Conservation (phyloP, 2,888 invertebrate genomes). For the Poecilus cupreus region DNA sequence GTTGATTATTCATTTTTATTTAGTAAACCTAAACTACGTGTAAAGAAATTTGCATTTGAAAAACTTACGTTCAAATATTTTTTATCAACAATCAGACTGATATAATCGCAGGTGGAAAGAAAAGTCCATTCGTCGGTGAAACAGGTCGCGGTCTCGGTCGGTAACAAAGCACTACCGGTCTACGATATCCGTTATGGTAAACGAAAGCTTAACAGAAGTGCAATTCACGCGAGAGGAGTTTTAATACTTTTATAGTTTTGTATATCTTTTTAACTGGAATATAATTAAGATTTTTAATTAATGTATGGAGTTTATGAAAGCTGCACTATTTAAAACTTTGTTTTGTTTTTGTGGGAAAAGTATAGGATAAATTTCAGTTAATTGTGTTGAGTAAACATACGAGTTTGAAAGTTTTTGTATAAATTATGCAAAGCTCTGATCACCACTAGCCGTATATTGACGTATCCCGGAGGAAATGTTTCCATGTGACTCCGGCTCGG, state of each 20-base stretch:
- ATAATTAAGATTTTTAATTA: conserved; percentile 25
- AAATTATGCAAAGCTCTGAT: neutral
- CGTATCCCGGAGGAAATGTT: conserved; percentile 1
- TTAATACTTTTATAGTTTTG: neutral
- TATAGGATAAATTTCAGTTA: too few relatives aligned
- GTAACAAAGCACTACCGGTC: neutral
- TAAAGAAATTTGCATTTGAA: conserved; percentile 24
- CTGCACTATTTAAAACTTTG: too few relatives aligned
- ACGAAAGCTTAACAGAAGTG: neutral
- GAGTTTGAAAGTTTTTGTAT: neutral
- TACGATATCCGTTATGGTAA: neutral
- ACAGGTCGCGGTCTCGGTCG: neutral
- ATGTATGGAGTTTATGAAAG: neutral
- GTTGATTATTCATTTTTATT: neutral
- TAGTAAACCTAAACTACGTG: neutral
- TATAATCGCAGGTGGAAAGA: conserved; percentile 11
- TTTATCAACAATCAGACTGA: conserved; percentile 7
- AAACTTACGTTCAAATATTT: conserved; percentile 13
- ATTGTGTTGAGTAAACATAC: too few relatives aligned
- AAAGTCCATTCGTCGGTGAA: conserved; percentile 22
- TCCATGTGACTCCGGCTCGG: neutral
- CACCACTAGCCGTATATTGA: neutral
- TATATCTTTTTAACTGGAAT: neutral
- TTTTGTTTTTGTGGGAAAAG: neutral
- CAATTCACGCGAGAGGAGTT: conserved; percentile 9